Conservation (phyloP, 2,888 invertebrate genomes). For the Athalia circularis region DNA sequence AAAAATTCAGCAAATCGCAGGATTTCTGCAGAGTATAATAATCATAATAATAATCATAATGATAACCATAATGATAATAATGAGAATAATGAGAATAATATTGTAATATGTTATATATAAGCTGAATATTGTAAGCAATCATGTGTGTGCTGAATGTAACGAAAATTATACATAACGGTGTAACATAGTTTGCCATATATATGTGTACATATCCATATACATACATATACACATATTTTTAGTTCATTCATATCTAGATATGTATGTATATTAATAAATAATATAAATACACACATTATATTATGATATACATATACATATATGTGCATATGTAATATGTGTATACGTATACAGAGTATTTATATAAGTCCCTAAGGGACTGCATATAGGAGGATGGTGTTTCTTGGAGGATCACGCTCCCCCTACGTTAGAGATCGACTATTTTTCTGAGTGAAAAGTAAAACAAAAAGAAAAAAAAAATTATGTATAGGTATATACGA, state of each 20-base stretch:
- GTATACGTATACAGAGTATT: constrained; percentile 52
- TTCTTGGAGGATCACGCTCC: constrained; percentile 67
- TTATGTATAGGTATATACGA: background rate
- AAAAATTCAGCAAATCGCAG: constrained; percentile 49
- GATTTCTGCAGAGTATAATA: constrained; percentile 48
- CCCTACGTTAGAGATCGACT: constrained; percentile 50
- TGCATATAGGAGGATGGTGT: constrained; percentile 61
- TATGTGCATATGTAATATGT: constrained; percentile 38
- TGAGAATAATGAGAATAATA: constrained; percentile 14
- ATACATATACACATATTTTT: constrained; percentile 48
- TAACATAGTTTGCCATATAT: constrained; percentile 34
- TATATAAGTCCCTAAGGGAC: constrained; percentile 65
- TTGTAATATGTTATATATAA: constrained; percentile 53
- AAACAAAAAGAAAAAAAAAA: background rate
- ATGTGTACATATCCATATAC: constrained; percentile 43
- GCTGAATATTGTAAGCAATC: constrained; percentile 66
- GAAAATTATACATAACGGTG: constrained; percentile 54
- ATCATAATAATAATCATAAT: constrained; percentile 27
- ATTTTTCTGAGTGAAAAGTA: background rate
- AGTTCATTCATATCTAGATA: constrained; percentile 48
- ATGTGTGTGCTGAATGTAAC: constrained; percentile 65
- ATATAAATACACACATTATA: constrained; percentile 39
- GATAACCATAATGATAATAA: too few relatives aligned
- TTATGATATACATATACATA: constrained; percentile 45
- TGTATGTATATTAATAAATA: constrained; percentile 54